phyloP scores from a whole-genome alignment of 2,888 invertebrate species.

The Caenorhabditis japonica region DNA sequence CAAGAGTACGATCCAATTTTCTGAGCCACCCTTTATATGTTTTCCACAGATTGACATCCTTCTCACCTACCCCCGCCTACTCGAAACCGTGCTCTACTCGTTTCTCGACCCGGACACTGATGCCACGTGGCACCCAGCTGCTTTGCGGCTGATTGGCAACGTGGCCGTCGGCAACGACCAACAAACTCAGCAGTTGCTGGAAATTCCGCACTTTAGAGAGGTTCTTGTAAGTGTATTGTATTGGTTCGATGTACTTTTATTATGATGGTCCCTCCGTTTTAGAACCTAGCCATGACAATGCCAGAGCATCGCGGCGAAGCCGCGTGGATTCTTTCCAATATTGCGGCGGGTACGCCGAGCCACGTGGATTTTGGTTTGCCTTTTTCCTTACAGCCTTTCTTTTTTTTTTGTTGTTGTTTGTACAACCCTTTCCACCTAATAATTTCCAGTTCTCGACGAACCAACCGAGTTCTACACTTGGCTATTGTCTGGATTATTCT shows the following conservation, averaged over 20 bases:
- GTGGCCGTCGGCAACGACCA: constrained; percentile 55
- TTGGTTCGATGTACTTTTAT: no score
- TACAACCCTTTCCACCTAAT: neutral
- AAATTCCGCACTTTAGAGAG: constrained; percentile 21
- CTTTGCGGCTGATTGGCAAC: constrained; percentile 61
- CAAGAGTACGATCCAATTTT: constrained; percentile 15
- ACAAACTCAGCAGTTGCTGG: constrained; percentile 48
- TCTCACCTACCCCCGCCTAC: constrained; percentile 8
- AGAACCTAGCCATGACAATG: constrained; percentile 22
- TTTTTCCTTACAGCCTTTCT: no score
- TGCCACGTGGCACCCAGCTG: constrained; percentile 18
- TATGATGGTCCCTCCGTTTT: neutral
- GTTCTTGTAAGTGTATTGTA: constrained; percentile 37
- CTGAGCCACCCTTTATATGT: neutral
- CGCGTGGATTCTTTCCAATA: constrained; percentile 59
- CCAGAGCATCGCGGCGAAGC: constrained; percentile 42
- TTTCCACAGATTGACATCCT: constrained; percentile 38
- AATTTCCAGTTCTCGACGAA: constrained; percentile 31
- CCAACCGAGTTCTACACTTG: constrained; percentile 31
- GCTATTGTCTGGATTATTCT: constrained; percentile 33
- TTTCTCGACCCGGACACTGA: constrained; percentile 15
- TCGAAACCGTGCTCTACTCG: constrained; percentile 10
- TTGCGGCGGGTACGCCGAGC: constrained; percentile 49
- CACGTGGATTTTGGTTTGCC: constrained; percentile 51
- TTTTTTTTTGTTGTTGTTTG: no score